A percentile compares a stretch with the other conserved stretches of the same genome.
phyloP scores from a whole-genome alignment of 2,113 vertebrate species.

The Carassius gibelio region DNA sequence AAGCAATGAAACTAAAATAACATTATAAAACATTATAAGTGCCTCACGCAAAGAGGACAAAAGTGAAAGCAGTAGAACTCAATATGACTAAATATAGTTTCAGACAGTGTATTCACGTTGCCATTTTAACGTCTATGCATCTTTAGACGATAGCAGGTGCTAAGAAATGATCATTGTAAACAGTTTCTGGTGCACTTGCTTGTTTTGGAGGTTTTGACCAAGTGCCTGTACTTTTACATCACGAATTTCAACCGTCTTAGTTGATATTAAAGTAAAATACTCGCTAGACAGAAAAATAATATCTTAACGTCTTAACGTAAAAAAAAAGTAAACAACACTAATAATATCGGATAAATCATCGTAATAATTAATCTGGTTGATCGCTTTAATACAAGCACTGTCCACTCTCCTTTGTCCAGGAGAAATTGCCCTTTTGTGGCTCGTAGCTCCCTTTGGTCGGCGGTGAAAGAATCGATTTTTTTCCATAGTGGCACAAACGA shows the following conservation, averaged over 20 bases:
- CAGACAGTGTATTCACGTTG: conserved; percentile 53
- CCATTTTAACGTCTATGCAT: conserved; percentile 68
- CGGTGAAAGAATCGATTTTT: conserved; percentile 62
- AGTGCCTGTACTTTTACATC: conserved; percentile 44
- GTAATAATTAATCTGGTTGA: conserved; percentile 74
- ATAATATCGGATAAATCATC: conserved; percentile 71
- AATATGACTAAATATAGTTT: conserved; percentile 54
- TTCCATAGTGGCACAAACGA: conserved; percentile 59
- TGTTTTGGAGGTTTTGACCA: conserved; percentile 61
- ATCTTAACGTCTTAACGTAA: conserved; percentile 68
- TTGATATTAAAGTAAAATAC: conserved; percentile 5
- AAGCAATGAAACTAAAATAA: conserved; percentile 50
- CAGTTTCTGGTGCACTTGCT: conserved; percentile 63
- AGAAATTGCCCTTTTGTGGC: conserved; percentile 67
- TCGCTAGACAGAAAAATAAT: conserved; percentile 62
- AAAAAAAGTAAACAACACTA: conserved; percentile 66
- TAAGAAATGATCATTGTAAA: conserved; percentile 63
- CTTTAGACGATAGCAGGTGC: conserved; percentile 68
- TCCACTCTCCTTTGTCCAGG: conserved; percentile 74
- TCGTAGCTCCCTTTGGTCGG: conserved; percentile 63
- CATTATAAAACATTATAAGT: conserved; percentile 76
- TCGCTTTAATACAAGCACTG: conserved; percentile 67
- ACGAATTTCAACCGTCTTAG: not conserved
- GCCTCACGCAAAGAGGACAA: conserved; percentile 75
- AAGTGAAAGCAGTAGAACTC: conserved; percentile 58